Evolutionary conservation across 2,888 invertebrate species (phyloP).

Genomic region (Chrysodeixis includens): DNA sequence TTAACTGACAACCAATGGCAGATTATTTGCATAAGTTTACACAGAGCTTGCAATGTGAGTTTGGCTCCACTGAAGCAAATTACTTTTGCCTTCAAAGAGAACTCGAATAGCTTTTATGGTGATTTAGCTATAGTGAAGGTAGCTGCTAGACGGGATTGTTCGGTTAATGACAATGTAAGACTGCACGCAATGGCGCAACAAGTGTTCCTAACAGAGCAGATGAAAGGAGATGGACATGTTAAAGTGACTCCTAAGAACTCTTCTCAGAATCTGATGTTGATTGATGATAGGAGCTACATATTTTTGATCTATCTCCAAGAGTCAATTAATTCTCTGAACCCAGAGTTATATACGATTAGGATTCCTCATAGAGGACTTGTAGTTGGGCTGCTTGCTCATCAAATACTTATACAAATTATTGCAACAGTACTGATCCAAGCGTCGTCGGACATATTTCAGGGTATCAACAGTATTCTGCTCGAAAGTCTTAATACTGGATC

Average conservation of each 20-base stretch:
- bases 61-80: slow-evolving; percentile 96
- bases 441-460: slow-evolving; percentile 90
- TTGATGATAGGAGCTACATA: slow-evolving; percentile 96
- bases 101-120: slow-evolving; percentile 98
- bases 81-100: slow-evolving; percentile 96
- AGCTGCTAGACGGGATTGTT: slow-evolving; percentile 96
- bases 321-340: slow-evolving; percentile 91
- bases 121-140: slow-evolving; percentile 97
- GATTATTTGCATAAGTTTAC: slow-evolving; percentile 94
- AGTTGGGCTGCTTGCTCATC: slow-evolving; percentile 96
- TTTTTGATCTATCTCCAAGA: slow-evolving; percentile 95
- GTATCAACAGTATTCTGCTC: slow-evolving; percentile 90
- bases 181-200: slow-evolving; percentile 97
- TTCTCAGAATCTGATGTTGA: slow-evolving; percentile 86
- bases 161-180: slow-evolving; percentile 94
- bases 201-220: slow-evolving; percentile 92
- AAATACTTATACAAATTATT: slow-evolving; percentile 97
- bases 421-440: slow-evolving; percentile 96
- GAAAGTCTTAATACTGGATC: slow-evolving; percentile 85
- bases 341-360: slow-evolving; percentile 94
- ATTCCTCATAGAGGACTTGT: slow-evolving; percentile 96
- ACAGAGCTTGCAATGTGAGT: slow-evolving; percentile 95
- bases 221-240: slow-evolving; percentile 75
- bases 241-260: slow-evolving; percentile 79
- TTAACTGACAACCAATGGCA: slow-evolving; percentile 96